Percentiles rank a stretch among this genome's conserved stretches.
These are phyloP conservation scores for Gymnobelideus leadbeateri DNA, from an alignment of 2,113 vertebrate species.

Conservation along the genomic window DNA sequence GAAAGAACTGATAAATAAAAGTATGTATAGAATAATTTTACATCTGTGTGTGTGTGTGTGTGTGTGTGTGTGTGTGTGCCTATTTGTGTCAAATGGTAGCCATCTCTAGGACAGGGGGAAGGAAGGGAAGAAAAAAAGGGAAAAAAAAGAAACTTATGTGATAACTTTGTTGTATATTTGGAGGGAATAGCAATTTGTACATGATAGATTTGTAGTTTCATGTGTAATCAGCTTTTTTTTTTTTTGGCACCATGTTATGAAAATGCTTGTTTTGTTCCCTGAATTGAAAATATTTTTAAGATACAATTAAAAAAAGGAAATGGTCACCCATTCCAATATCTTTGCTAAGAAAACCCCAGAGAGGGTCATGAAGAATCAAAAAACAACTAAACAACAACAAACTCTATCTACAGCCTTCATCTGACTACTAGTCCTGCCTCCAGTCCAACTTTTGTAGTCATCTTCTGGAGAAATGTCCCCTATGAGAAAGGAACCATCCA, in stretches of 20 bases:
- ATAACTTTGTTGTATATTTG: not conserved
- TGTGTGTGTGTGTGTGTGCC: too few relatives aligned
- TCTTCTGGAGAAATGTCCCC: not conserved
- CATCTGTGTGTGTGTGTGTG: too few relatives aligned
- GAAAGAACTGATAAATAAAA: too few relatives aligned
- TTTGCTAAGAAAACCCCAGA: not conserved
- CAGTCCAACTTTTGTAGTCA: not conserved
- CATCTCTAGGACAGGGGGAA: not conserved
- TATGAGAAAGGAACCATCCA: not conserved
- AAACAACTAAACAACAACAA: not conserved
- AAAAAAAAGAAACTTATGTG: not conserved
- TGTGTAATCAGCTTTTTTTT: not conserved
- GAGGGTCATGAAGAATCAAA: not conserved
- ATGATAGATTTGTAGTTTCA: not conserved
- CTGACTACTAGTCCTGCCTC: not conserved
- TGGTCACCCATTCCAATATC: not conserved
- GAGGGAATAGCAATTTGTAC: not conserved
- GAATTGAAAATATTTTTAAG: not conserved
- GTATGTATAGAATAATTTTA: too few relatives aligned
- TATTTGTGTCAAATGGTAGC: not conserved
- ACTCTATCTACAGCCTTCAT: not conserved
- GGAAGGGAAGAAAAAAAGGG: not conserved
- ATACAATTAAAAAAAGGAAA: not conserved
- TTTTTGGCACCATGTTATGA: not conserved
- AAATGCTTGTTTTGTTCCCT: not conserved